Evolutionary conservation across 2,797 vertebrate genomes (phyloP), one percentile per base, ranked within the genome.

Genomic region (Channallabes apus): DNA sequence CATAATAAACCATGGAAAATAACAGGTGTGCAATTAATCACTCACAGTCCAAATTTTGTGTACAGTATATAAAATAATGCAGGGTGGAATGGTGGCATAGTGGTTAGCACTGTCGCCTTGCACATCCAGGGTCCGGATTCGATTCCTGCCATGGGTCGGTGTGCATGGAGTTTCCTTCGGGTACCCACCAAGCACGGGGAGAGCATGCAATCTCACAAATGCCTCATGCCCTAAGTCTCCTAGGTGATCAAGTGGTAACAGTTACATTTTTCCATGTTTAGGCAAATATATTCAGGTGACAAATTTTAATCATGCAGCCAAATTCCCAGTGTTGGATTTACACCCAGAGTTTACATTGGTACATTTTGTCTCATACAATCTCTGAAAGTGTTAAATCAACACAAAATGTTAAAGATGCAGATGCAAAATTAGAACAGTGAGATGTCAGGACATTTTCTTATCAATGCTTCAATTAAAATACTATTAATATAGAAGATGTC

Each of bases 11-110:
- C 67, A 76, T 54, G n/a, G 29, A 54, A 72, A 86, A 65, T 75
- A 64, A 84, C 71, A 65, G 22, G 78, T 87, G 87, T 81, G 61
- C 80, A 87, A 72, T 86, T 79, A 87, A 46, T 41, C 5, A 18
- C 32, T 69, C 24, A 32, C 54, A 32, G 27, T 56, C 46, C 41
- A 82, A 27, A 56, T 20, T 27, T 58, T 58, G 22, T 2, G 71
- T 69, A 76, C n/a, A n/a, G n/a, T n/a, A n/a, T 58, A 51, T 20
- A 24, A 79, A 62, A 0, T 51, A 41, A 7, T 82, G 20, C 54
- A 69, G 46, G 46, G 46, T 46, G 46, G 46, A 8, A 46, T 9
- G 9, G 46, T 9, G 46, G 46, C 46, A 11, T 46, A 46, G 46
- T 46, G 46, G 46, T 46, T 46, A 46, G 41, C 41, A 46, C 41